Base-by-base conservation (phyloP, 2,113 vertebrate species). In the Cisticola juncidis region DNA sequence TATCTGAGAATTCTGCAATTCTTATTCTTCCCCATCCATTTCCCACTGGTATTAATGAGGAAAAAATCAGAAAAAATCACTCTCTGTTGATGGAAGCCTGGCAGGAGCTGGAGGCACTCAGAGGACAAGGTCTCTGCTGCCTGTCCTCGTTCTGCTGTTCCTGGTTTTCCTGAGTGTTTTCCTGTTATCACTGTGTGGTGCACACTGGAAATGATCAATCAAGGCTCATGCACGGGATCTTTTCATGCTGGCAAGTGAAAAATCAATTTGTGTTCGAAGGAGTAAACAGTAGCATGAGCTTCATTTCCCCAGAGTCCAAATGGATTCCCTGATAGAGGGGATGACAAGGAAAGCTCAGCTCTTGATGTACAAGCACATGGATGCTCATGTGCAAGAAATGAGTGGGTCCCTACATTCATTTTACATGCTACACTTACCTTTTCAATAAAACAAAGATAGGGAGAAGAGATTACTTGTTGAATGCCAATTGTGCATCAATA, bases 231-330 rank as follows among this genome's bases (percentile, higher is more conserved):
- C 82, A 90, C 76, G 76, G 82, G 61, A 86, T 94, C 88, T 92
- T 94, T 94, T 78, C 56, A 11, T 93, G 90, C 93, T 92, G 87
- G 72, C 82, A 90, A 96, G 95, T 88, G 76, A 94, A 94, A 97
- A 96, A 96, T 95, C 94, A 93, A 94, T 96, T 86, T 76, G 56
- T 95, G 82, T 92, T 95, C 6, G 8, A 81, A 94, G 85, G 72
- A 94, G 86, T 94, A 95, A 96, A 86, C 88, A 79, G 71, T 56
- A 64, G 69, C 29, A 78, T 53, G 61, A 93, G 90, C 69, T 93
- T 92, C 80, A 64, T 88, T 85, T 96, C 86, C 82, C 76, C 45
- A 19, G 85, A 95, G 90, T 88, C 90, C 82, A 80, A 93, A 81
- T 88, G 60, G 65, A 57, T 83, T 93, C 76, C 92, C 81, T 86